Evolutionary conservation across 37 sponge, comb jelly and placozoan species (phyloP), one percentile per base, ranked within the genome.

Genomic region (Ianthella basta): DNA sequence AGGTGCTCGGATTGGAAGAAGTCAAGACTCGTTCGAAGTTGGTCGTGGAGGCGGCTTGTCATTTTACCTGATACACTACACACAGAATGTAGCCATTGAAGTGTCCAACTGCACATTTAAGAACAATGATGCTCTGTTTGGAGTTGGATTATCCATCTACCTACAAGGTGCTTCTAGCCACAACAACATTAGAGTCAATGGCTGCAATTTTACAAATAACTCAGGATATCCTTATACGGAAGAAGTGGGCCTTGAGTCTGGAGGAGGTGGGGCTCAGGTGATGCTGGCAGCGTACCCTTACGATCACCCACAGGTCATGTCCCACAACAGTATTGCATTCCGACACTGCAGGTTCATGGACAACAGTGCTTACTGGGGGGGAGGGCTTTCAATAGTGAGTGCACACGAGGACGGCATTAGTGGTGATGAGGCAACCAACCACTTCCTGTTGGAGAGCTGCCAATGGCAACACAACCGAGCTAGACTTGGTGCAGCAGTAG

Each of bases 401-500:
- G 78, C 78, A 19, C 21, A 19, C 0, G 78, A 75, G 40, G n/a
- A 75, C 54, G 40, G 24, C 16, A 34, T 1, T 2, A 30, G 18
- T 69, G 34, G 35, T 32, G 53, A 19, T 21, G 54, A 36, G 10
- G 16, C 78, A 19, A 53, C 78, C 44, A 75, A 75, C 54, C 37
- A 24, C 1, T 40, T 75, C 39, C 50, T 40, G 3, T 36, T 75
- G 54, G 54, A 53, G 21, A 75, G 40, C 54, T 75, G 78, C 10
- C 37, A 12, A 2, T 75, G 78, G 78, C 2, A 5, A 1, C 10
- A 41, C 25, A 75, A 75, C 78, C 37, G 78, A 41, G 78, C 78
- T 36, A 36, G 78, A 3, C 54, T 75, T 18, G 78, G 78, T n/a
- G 37, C 78, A 41, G 78, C 78, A 41, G 78, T 75, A 50, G 78